A percentile compares a stretch with the other conserved stretches of the same genome.
Evolutionary conservation across 2,888 invertebrate genomes (phyloP).

Genomic region (Caenorhabditis becei): DNA sequence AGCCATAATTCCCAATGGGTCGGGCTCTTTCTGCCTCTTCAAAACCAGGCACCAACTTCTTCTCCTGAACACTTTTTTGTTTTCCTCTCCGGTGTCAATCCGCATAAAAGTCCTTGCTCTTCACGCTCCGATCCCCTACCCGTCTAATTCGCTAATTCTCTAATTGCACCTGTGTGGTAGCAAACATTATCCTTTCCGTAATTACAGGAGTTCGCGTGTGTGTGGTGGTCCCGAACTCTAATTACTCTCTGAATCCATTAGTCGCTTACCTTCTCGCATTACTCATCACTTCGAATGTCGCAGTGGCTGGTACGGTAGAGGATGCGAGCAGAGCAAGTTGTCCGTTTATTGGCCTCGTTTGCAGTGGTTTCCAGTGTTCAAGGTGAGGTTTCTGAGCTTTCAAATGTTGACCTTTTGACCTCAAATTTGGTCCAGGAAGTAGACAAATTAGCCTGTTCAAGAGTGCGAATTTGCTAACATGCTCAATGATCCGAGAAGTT

Average conservation of each 20-base stretch:
- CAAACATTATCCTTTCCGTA: slow-evolving; percentile 37
- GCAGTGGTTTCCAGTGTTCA: not conserved
- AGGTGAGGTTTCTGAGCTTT: slow-evolving; percentile 9
- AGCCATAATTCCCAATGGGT: slow-evolving; percentile 49
- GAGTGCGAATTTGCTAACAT: no score
- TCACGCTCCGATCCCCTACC: slow-evolving; percentile 28
- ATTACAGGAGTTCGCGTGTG: slow-evolving; percentile 46
- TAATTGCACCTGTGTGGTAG: slow-evolving; percentile 23
- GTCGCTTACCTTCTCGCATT: not conserved
- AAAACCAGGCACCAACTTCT: slow-evolving; percentile 10
- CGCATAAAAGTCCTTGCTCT: slow-evolving; percentile 44
- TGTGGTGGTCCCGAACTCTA: not conserved
- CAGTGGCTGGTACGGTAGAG: slow-evolving; percentile 17
- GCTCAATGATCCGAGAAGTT: no score
- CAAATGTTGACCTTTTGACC: no score
- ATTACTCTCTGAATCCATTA: slow-evolving; percentile 4
- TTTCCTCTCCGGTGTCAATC: slow-evolving; percentile 16
- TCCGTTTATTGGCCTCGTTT: slow-evolving; percentile 6
- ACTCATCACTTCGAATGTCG: slow-evolving; percentile 20
- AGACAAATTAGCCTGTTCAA: no score
- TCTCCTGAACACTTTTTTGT: slow-evolving; percentile 29
- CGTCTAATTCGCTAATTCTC: slow-evolving; percentile 42
- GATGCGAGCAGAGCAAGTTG: not conserved
- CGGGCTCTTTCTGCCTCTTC: slow-evolving; percentile 13
- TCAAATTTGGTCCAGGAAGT: no score